These are phyloP conservation scores for Hystrix cristata DNA, from an alignment of 2,113 vertebrate species.

Conservation along the genomic window DNA sequence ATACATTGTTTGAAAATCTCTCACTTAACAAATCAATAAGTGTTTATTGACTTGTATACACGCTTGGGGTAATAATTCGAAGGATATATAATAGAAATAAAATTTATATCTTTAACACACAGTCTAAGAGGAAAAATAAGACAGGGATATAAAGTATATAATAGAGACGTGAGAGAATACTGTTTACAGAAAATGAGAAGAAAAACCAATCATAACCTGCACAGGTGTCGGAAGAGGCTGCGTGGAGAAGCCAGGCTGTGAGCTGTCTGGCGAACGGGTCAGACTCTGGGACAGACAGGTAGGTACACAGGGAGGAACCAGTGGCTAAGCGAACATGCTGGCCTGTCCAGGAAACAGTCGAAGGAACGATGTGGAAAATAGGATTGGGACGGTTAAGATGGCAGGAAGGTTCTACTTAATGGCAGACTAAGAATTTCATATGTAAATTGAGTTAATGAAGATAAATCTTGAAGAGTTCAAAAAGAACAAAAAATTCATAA, in stretches of 20 bases:
- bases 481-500: not conserved
- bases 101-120: not conserved
- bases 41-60: not conserved
- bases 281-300: not conserved
- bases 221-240: not conserved
- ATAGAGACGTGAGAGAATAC: not conserved
- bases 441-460: not conserved
- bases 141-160: not conserved
- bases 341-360: fast-evolving
- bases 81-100: not conserved
- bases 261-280: not conserved
- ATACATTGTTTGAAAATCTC: not conserved
- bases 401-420: not conserved
- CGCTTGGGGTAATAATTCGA: not conserved
- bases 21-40: not conserved
- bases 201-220: no score
- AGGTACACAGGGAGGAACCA: not conserved
- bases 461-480: not conserved
- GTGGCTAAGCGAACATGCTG: not conserved
- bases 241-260: not conserved
- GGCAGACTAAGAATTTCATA: not conserved
- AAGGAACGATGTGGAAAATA: not conserved
- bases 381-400: not conserved
- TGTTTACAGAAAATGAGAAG: not conserved
- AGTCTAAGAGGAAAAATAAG: not conserved